A percentile compares a stretch with the other conserved stretches of the same genome.
phyloP scores from a whole-genome alignment of 1,140 invertebrate genomes.

The Micrasema longulum region DNA sequence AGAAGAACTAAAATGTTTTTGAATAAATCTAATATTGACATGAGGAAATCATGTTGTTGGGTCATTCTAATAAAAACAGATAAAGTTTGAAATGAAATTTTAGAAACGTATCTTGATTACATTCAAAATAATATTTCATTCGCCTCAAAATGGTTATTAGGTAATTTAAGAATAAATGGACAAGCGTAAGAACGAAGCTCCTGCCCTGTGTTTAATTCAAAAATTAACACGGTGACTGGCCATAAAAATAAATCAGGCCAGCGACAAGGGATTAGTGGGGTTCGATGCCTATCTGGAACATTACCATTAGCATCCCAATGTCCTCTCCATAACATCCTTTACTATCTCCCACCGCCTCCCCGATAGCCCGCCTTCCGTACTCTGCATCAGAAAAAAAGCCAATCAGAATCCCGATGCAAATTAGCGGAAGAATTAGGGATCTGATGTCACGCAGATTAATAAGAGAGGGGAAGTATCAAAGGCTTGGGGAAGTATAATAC shows the following conservation, averaged over 20 bases:
- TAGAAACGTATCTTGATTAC: too few species aligned
- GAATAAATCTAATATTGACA: too few species aligned
- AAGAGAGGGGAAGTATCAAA: not conserved
- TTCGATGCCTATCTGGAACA: slow-evolving; percentile 34
- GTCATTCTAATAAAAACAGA: too few species aligned
- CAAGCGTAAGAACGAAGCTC: not conserved
- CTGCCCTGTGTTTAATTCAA: slow-evolving; percentile 35
- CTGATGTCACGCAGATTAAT: slow-evolving; percentile 10
- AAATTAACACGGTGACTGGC: slow-evolving; percentile 49
- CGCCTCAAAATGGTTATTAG: slow-evolving; percentile 7
- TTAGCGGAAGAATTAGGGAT: slow-evolving; percentile 27
- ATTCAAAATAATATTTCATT: too few species aligned
- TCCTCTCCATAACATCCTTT: slow-evolving; percentile 18
- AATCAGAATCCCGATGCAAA: slow-evolving; percentile 28
- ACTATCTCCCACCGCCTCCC: not conserved
- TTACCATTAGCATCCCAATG: slow-evolving; percentile 3
- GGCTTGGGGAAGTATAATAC: too few species aligned
- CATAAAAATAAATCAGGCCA: slow-evolving; percentile 49
- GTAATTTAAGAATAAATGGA: not conserved
- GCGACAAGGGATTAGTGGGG: slow-evolving; percentile 38
- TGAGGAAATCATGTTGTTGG: too few species aligned
- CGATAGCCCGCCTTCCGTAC: not conserved
- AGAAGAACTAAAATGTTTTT: too few species aligned
- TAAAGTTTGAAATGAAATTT: too few species aligned
- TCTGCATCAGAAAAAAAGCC: not conserved